Conservation (phyloP, 2,888 invertebrate genomes). For the Spilosoma lubricipeda region DNA sequence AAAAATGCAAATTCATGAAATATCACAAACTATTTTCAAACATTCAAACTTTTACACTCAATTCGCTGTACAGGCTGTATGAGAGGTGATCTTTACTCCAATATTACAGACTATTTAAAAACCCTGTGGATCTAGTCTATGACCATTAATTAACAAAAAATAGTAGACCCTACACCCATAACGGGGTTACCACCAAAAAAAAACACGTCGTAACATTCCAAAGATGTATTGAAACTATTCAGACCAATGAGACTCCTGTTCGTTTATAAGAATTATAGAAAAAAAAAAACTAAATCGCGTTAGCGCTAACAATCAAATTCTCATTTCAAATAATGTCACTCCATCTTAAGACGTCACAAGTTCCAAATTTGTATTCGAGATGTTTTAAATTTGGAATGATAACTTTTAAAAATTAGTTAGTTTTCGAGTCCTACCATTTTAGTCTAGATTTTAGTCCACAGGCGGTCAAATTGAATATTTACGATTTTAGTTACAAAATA, state of each 20-base stretch:
- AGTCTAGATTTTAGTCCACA: not conserved
- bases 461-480: not conserved
- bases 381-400: not conserved
- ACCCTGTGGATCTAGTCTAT: slow-evolving; percentile 9
- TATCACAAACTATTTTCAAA: slow-evolving; percentile 50
- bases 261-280: not conserved
- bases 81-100: slow-evolving; percentile 24
- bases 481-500: not conserved
- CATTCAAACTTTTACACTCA: slow-evolving; percentile 45
- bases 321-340: not conserved
- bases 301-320: not conserved
- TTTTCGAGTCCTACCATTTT: not conserved
- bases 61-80: slow-evolving; percentile 45
- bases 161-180: not conserved
- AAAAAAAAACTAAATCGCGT: not conserved
- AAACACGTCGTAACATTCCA: not conserved
- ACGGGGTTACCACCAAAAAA: not conserved
- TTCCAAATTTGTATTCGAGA: not conserved
- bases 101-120: slow-evolving; percentile 4
- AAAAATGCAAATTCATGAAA: slow-evolving; percentile 50
- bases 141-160: not conserved
- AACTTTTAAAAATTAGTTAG: not conserved
- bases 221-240: not conserved
- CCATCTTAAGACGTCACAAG: not conserved
- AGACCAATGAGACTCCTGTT: not conserved